phyloP scores from a whole-genome alignment of 2,797 vertebrate genomes.

The Denticeps clupeoides region DNA sequence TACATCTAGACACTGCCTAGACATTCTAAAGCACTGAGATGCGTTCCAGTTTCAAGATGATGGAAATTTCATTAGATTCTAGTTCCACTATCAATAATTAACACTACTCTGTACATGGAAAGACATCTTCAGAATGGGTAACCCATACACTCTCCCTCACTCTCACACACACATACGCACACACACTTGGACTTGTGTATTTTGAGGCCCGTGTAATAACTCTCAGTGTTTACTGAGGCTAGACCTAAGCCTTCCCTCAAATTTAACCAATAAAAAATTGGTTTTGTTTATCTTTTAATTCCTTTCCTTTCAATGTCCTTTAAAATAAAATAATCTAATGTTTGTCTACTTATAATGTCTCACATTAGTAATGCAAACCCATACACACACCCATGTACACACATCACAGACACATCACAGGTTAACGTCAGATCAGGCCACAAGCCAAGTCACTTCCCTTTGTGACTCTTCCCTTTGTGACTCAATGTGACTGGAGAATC shows the following conservation, averaged over 20 bases:
- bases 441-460: too few species aligned
- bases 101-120: conserved; percentile 54
- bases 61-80: conserved; percentile 79
- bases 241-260: too few species aligned
- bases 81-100: conserved; percentile 86
- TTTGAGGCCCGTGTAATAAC: too few species aligned
- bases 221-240: too few species aligned
- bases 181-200: conserved; percentile 16
- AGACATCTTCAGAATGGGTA: conserved; percentile 8
- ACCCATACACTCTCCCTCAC: conserved; percentile 6
- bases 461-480: background rate
- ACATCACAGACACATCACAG: too few species aligned
- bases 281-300: too few species aligned
- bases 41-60: conserved; percentile 71
- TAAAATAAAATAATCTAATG: too few species aligned
- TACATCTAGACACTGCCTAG: background rate
- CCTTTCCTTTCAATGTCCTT: too few species aligned
- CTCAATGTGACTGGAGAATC: too few species aligned
- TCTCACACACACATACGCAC: conserved; percentile 14
- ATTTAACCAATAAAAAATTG: too few species aligned
- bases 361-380: too few species aligned
- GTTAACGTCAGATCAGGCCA: background rate
- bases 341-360: too few species aligned
- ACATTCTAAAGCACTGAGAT: conserved; percentile 1
- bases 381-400: background rate